Percentiles rank a stretch among this genome's conserved stretches.
Conservation (phyloP, 2,113 vertebrate genomes). For the Brienomyrus longianalis region DNA sequence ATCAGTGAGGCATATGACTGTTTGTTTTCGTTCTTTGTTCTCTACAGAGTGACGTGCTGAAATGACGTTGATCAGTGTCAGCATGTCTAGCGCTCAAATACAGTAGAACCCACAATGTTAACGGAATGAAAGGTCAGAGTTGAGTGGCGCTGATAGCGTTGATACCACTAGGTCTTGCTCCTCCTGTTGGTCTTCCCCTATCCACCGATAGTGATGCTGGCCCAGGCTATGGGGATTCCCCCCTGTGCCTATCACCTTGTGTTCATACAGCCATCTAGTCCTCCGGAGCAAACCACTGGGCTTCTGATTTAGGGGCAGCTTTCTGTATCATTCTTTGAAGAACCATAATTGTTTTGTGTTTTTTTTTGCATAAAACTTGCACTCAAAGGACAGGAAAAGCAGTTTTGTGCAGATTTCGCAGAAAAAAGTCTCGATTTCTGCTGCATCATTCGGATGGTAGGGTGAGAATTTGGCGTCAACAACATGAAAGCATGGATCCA, state of each 20-base stretch:
- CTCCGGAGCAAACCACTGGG: neutral
- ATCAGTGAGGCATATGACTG: neutral
- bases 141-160: neutral
- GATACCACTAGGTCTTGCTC: neutral
- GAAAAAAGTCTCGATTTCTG: neutral
- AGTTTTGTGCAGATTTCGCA: neutral
- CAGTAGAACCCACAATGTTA: neutral
- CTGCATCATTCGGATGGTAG: no score
- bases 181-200: neutral
- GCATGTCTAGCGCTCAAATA: neutral
- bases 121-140: neutral
- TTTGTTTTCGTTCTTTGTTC: neutral
- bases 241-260: neutral
- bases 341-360: neutral
- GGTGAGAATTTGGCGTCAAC: no score
- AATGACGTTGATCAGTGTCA: neutral
- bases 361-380: neutral
- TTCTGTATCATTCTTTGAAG: neutral
- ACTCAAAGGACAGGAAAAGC: neutral
- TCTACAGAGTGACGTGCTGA: neutral
- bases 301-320: neutral
- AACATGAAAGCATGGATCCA: no score
- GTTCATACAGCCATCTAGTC: neutral
- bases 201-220: neutral
- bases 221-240: neutral